Evolutionary conservation across 2,888 invertebrate genomes (phyloP).

Genomic region (Suillia variegata): DNA sequence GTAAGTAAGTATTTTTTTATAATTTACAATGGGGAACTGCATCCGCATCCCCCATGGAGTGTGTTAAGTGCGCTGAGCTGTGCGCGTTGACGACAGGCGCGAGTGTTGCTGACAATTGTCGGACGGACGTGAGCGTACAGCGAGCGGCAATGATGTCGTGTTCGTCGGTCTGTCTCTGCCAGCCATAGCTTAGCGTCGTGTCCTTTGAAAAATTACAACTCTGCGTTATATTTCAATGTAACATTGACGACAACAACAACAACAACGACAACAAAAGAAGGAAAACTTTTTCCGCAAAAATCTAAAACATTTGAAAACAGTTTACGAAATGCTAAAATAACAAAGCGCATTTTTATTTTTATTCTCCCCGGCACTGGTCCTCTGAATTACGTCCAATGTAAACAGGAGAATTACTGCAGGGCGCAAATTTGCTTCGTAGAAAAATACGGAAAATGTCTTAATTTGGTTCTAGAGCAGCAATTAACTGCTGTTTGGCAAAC

Average conservation of each 20-base stretch:
- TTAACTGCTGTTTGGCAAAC: background rate
- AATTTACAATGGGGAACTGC: slow-evolving; percentile 35
- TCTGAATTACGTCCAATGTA: background rate
- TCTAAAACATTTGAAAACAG: no score
- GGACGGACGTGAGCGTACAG: background rate
- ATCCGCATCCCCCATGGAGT: slow-evolving; percentile 12
- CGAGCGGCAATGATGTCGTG: background rate
- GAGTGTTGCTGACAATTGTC: slow-evolving; percentile 11
- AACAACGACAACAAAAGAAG: background rate
- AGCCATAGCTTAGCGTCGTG: no score
- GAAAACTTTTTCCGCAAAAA: no score
- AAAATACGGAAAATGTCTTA: background rate
- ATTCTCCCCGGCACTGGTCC: background rate
- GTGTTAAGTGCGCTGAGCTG: no score
- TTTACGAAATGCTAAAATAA: background rate
- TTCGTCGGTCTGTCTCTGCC: background rate
- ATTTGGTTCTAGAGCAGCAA: background rate
- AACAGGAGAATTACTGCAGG: background rate
- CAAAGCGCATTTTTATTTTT: background rate
- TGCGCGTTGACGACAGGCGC: background rate
- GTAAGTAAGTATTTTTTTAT: slow-evolving; percentile 32
- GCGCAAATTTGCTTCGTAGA: background rate
- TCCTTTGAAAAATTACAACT: no score
- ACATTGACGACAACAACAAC: background rate
- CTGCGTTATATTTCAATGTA: no score